A percentile compares a stretch with the other conserved stretches of the same genome.
Evolutionary conservation across 1,140 invertebrate species (phyloP).

Genomic region (Heliconius himera): DNA sequence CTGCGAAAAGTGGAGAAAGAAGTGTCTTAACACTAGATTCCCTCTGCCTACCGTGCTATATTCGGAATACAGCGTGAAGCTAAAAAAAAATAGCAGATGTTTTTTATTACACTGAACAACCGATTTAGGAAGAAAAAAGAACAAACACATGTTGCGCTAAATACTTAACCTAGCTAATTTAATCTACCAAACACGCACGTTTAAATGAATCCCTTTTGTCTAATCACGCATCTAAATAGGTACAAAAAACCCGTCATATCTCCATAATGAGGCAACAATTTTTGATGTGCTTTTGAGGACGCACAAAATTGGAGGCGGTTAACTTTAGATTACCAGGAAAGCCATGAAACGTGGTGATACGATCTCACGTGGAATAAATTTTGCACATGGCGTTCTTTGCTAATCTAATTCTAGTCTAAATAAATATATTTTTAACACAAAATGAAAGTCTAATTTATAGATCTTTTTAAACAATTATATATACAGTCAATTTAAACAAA

Average conservation of each 20-base stretch:
- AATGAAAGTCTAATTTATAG: too few species aligned
- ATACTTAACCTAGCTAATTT: slow-evolving; percentile 11
- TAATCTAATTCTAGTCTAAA: background rate
- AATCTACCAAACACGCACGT: background rate
- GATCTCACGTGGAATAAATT: background rate
- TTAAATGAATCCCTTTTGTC: slow-evolving; percentile 19
- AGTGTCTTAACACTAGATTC: too few species aligned
- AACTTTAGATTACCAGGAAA: slow-evolving; percentile 5
- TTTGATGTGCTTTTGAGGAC: slow-evolving; percentile 26
- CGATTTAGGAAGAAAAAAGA: background rate
- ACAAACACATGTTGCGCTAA: slow-evolving; percentile 5
- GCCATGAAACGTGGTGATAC: background rate
- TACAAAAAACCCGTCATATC: slow-evolving; percentile 11
- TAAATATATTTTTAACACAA: background rate
- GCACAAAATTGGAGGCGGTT: background rate
- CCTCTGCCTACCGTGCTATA: too few species aligned
- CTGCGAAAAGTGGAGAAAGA: too few species aligned
- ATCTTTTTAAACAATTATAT: too few species aligned
- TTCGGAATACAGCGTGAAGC: too few species aligned
- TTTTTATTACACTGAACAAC: background rate
- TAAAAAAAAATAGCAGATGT: background rate
- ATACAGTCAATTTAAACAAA: background rate
- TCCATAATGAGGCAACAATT: slow-evolving; percentile 27
- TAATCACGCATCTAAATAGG: slow-evolving; percentile 21
- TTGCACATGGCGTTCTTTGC: background rate